These are phyloP conservation scores for western clawed frog (Xenopus tropicalis) DNA, from an alignment of 2,113 vertebrate genomes.

Conservation along the genomic window DNA sequence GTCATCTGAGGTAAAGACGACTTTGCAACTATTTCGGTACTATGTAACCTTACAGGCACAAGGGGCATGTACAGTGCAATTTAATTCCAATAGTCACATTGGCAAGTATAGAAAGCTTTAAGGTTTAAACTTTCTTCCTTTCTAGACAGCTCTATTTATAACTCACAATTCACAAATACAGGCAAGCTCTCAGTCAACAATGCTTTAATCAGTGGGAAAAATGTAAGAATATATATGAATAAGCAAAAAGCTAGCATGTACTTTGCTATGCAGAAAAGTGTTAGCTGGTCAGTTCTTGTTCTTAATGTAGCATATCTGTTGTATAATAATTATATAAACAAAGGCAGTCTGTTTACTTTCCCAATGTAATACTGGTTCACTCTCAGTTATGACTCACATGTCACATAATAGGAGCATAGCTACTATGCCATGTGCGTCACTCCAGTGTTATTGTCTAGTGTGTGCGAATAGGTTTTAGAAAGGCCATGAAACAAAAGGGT, in stretches of 20 bases:
- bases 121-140: too few relatives aligned
- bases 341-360: background rate
- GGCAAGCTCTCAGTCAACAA: too few relatives aligned
- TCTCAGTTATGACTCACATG: constrained; percentile 6
- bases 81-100: too few relatives aligned
- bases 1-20: background rate
- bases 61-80: too few relatives aligned
- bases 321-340: background rate
- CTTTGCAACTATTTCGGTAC: too few relatives aligned
- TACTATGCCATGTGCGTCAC: background rate
- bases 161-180: too few relatives aligned
- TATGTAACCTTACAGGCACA: too few relatives aligned
- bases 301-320: background rate
- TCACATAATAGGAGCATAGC: background rate
- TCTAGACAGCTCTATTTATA: too few relatives aligned
- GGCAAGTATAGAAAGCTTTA: too few relatives aligned
- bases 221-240: too few relatives aligned
- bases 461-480: background rate
- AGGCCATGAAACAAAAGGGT: constrained; percentile 3
- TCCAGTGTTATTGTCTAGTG: background rate
- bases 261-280: background rate
- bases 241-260: background rate
- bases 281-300: background rate
- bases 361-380: background rate
- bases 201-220: too few relatives aligned